A percentile compares a stretch with the other conserved stretches of the same genome.
Evolutionary conservation across 2,113 vertebrate genomes (phyloP).

Genomic region (Etheostoma spectabile): DNA sequence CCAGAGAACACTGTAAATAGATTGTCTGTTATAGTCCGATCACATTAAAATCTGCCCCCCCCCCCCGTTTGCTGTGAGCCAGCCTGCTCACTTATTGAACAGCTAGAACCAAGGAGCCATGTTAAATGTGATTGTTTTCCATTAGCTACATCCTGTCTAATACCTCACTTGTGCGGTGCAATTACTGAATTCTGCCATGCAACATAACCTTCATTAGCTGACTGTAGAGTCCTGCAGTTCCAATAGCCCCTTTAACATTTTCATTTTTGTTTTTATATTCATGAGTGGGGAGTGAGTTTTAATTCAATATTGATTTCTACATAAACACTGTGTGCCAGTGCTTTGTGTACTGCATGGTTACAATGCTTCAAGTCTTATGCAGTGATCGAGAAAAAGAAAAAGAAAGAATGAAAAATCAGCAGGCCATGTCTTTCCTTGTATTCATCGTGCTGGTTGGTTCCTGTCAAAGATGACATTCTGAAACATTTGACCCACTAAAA

Average conservation of each 20-base stretch:
- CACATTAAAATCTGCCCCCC: constrained; percentile 93
- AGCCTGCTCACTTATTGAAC: constrained; percentile 96
- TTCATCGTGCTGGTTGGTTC: constrained; percentile 83
- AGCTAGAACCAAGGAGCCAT: constrained; percentile 90
- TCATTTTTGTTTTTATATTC: constrained; percentile 72
- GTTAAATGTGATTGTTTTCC: constrained; percentile 98
- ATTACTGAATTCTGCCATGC: constrained; percentile 86
- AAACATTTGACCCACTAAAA: constrained; percentile 85
- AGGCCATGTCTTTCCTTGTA: constrained; percentile 77
- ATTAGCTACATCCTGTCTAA: constrained; percentile 92
- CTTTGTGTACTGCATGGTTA: constrained; percentile 55
- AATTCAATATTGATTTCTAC: constrained; percentile 83
- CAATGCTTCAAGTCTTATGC: constrained; percentile 72
- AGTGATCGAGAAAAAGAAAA: constrained; percentile 67
- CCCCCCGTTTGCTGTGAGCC: constrained; percentile 91
- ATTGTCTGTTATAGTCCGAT: constrained; percentile 99
- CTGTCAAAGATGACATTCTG: constrained; percentile 85
- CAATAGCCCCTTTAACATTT: constrained; percentile 59
- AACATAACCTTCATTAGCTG: constrained; percentile 86
- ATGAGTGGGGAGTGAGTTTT: constrained; percentile 76
- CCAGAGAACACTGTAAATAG: constrained; percentile 99
- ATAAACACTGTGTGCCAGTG: constrained; percentile 60
- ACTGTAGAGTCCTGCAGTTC: constrained; percentile 76
- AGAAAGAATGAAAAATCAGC: constrained; percentile 46
- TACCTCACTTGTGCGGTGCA: constrained; percentile 88